phyloP scores from a whole-genome alignment of 1,140 invertebrate species.

The Pogonognathellus flavescens region DNA sequence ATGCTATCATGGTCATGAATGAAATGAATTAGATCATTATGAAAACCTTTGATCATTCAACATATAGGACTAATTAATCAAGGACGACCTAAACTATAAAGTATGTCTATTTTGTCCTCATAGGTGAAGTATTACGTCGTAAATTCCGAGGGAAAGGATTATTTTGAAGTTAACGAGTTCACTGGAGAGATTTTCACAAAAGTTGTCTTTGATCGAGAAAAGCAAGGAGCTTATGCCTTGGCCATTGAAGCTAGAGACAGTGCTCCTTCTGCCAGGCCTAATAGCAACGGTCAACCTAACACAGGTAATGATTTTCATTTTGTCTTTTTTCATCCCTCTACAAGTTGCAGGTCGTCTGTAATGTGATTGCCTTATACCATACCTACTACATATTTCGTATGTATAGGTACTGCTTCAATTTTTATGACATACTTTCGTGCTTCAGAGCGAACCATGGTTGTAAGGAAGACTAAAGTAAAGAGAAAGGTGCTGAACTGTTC shows the following conservation, averaged over 20 bases:
- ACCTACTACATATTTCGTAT: too few relatives aligned
- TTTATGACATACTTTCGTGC: too few relatives aligned
- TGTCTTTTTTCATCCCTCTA: neutral
- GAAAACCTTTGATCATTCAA: neutral
- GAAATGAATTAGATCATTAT: neutral
- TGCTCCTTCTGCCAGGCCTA: conserved; percentile 90
- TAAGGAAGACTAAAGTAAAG: too few relatives aligned
- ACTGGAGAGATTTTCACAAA: conserved; percentile 95
- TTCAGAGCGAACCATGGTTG: too few relatives aligned
- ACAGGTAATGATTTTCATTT: conserved; percentile 78
- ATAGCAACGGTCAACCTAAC: conserved; percentile 89
- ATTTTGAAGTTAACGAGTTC: conserved; percentile 93
- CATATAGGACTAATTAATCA: too few relatives aligned
- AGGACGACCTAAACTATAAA: neutral
- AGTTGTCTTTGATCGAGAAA: conserved; percentile 92
- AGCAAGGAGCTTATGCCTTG: conserved; percentile 93
- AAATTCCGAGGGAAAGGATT: conserved; percentile 92
- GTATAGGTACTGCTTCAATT: too few relatives aligned
- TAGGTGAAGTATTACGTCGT: conserved; percentile 93
- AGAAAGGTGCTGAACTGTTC: too few relatives aligned
- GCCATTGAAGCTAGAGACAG: conserved; percentile 94
- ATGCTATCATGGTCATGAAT: neutral
- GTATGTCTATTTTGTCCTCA: conserved; percentile 43
- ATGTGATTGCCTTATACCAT: too few relatives aligned
- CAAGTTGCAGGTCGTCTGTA: too few relatives aligned